phyloP scores from a whole-genome alignment of 2,797 vertebrate genomes.

The Coilia nasus region DNA sequence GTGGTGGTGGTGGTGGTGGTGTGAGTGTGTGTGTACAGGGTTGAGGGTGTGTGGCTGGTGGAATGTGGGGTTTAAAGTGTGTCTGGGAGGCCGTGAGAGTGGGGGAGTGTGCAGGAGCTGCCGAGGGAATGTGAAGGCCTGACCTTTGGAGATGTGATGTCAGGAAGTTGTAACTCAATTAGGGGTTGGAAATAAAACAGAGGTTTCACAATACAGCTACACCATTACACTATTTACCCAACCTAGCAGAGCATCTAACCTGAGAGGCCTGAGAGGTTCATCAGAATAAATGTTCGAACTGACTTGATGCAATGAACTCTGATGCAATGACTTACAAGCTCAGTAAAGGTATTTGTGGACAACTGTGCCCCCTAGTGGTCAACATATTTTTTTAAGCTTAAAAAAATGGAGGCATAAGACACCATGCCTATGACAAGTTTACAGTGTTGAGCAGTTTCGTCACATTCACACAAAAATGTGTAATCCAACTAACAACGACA shows the following conservation, averaged over 20 bases:
- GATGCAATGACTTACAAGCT: not conserved
- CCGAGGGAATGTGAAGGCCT: not conserved
- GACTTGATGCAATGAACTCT: not conserved
- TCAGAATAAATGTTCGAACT: not conserved
- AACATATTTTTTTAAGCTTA: not conserved
- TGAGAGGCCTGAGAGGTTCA: not conserved
- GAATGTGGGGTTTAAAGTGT: not conserved
- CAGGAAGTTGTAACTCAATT: conserved; percentile 7
- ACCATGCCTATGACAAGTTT: not conserved
- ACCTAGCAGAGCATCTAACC: not conserved
- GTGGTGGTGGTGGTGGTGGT: not conserved
- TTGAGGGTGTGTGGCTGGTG: too few species aligned
- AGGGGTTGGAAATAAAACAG: not conserved
- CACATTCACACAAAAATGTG: not conserved
- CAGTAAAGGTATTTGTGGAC: not conserved
- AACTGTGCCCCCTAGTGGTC: conserved; percentile 2
- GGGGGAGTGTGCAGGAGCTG: not conserved
- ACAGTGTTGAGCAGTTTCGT: not conserved
- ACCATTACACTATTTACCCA: not conserved
- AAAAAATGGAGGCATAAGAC: not conserved
- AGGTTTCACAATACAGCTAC: not conserved
- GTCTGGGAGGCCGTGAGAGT: not conserved
- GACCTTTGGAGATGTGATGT: not conserved
- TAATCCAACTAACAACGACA: not conserved
- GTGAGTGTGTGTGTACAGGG: not conserved